Evolutionary conservation across 2,888 invertebrate genomes (phyloP).

Genomic region (Acrobasis repandana): DNA sequence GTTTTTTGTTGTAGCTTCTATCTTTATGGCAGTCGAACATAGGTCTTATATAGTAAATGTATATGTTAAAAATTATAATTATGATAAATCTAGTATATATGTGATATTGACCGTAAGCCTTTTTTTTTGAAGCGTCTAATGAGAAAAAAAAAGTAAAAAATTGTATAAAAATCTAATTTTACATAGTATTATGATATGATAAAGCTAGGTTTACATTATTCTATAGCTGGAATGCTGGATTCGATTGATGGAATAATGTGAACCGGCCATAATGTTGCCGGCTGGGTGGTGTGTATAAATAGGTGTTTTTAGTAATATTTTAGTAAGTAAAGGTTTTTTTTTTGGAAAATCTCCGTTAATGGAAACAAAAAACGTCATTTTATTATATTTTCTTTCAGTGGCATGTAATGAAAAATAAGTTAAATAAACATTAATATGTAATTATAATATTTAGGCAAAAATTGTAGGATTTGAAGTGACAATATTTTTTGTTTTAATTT

Average conservation of each 20-base stretch:
- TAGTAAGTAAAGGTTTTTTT: neutral
- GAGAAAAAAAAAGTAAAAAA: constrained; percentile 20
- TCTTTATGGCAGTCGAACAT: constrained; percentile 5
- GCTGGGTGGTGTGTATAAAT: constrained; percentile 12
- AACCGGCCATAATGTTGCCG: neutral
- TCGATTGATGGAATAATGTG: too few relatives aligned
- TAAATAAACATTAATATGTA: neutral
- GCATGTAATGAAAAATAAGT: constrained; percentile 8
- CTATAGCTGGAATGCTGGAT: too few relatives aligned
- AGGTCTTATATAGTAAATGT: constrained; percentile 8
- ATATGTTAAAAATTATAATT: constrained; percentile 14
- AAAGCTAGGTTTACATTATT: too few relatives aligned
- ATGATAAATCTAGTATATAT: constrained; percentile 20
- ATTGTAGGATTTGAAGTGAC: constrained; percentile 13
- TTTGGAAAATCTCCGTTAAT: neutral
- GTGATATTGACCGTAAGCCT: constrained; percentile 19
- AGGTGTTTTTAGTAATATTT: constrained; percentile 8
- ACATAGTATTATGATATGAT: constrained; percentile 12
- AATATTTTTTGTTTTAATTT: constrained; percentile 12
- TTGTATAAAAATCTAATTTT: constrained; percentile 16
- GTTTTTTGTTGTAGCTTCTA: neutral
- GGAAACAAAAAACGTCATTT: neutral
- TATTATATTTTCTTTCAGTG: neutral
- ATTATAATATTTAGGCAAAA: constrained; percentile 13
- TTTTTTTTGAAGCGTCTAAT: constrained; percentile 20